A percentile compares a stretch with the other conserved stretches of the same genome.
phyloP scores from a whole-genome alignment of 2,113 vertebrate genomes.

The Crotalus helleri region DNA sequence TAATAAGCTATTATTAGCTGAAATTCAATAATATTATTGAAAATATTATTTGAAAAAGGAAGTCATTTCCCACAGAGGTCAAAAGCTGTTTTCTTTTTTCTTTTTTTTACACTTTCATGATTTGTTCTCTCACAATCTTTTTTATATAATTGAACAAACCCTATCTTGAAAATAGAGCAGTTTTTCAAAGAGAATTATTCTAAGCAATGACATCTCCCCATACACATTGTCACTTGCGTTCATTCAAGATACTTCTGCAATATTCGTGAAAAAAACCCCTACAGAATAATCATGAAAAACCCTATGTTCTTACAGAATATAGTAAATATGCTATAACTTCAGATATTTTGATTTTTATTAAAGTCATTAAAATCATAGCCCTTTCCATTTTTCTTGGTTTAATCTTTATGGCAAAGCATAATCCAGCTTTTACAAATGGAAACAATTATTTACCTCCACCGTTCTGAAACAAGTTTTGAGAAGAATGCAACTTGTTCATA shows the following conservation, averaged over 20 bases:
- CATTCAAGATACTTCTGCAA: neutral
- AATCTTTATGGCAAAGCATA: constrained; percentile 39
- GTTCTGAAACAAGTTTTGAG: constrained; percentile 16
- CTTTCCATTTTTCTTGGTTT: constrained; percentile 17
- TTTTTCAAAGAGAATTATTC: neutral
- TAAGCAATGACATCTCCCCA: neutral
- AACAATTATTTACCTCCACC: constrained; percentile 6
- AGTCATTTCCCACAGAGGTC: constrained; percentile 31
- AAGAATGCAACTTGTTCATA: constrained; percentile 32
- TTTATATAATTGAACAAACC: neutral
- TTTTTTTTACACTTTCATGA: neutral
- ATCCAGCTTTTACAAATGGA: constrained; percentile 11
- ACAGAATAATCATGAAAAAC: neutral
- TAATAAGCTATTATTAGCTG: constrained; percentile 18
- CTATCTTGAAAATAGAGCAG: neutral
- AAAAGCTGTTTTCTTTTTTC: neutral
- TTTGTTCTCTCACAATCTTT: neutral
- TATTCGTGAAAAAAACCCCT: neutral
- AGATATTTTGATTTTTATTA: constrained; percentile 16
- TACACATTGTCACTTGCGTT: neutral
- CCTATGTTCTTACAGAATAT: neutral
- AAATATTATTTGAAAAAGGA: constrained; percentile 40
- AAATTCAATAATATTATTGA: neutral
- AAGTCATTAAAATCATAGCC: neutral
- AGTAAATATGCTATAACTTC: constrained; percentile 8